These are phyloP conservation scores for Branchellion lobata DNA, from an alignment of 2,888 invertebrate species.

Conservation along the genomic window DNA sequence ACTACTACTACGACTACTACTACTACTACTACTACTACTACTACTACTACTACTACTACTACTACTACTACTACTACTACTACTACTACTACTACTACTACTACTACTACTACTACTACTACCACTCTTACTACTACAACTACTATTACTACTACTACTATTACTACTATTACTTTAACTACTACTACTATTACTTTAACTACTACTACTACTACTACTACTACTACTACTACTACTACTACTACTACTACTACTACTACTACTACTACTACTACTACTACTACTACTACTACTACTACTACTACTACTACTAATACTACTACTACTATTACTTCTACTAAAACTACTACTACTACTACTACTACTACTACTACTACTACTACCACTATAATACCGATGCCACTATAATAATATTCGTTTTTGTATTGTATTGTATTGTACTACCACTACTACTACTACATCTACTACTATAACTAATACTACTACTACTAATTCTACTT, in stretches of 20 bases:
- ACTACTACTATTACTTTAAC: constrained; percentile 20
- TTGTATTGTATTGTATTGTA: no score
- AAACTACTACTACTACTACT: no score
- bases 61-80: constrained; percentile 48
- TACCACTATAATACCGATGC: no score
- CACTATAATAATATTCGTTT: no score
- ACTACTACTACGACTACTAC: not conserved
- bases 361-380: not conserved
- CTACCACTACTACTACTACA: no score
- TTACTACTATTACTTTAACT: constrained; percentile 19
- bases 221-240: constrained; percentile 23
- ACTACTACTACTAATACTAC: not conserved
- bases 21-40: not conserved
- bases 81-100: constrained; percentile 50
- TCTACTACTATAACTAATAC: no score
- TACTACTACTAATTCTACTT: no score
- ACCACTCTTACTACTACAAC: constrained; percentile 19
- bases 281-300: not conserved
- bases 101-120: constrained; percentile 49
- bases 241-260: constrained; percentile 25
- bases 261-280: constrained; percentile 1
- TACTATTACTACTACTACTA: constrained; percentile 20
- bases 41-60: constrained; percentile 44
- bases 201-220: constrained; percentile 21
- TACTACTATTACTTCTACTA: not conserved